Evolutionary conservation across 2,113 vertebrate genomes (phyloP).

Genomic region (Carollia perspicillata): DNA sequence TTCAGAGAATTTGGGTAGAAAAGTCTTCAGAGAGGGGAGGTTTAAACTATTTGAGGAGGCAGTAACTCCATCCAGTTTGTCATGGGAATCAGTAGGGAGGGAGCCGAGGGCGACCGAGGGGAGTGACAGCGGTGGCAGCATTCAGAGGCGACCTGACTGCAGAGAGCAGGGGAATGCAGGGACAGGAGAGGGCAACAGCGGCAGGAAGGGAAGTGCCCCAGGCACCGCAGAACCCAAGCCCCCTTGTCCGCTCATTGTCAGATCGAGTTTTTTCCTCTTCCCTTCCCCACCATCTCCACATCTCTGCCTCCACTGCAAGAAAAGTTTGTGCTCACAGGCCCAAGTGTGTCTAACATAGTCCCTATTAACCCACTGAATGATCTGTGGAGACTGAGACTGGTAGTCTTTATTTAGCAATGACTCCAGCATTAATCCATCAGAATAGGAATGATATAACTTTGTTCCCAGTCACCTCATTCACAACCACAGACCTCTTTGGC

Average conservation of each 20-base stretch:
- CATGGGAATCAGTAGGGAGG: neutral
- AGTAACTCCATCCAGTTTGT: neutral
- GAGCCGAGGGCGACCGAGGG: neutral
- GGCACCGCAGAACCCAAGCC: neutral
- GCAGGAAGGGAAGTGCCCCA: neutral
- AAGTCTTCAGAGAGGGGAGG: neutral
- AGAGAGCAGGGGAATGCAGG: neutral
- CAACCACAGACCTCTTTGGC: conserved; percentile 1
- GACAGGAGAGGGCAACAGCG: neutral
- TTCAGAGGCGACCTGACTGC: neutral
- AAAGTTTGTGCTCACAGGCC: neutral
- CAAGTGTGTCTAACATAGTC: neutral
- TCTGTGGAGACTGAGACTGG: neutral
- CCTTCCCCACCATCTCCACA: neutral
- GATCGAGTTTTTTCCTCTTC: neutral
- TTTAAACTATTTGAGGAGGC: neutral
- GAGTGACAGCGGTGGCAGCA: too few species aligned
- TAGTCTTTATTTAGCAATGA: conserved; percentile 34
- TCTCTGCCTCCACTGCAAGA: neutral
- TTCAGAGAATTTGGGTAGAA: neutral
- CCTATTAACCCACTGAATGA: neutral
- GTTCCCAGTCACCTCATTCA: neutral
- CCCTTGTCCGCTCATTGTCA: neutral
- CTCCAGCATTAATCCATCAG: conserved; percentile 40
- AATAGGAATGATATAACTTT: conserved; percentile 23